phyloP scores from a whole-genome alignment of 2,113 vertebrate species.

The Callionymus lyra region DNA sequence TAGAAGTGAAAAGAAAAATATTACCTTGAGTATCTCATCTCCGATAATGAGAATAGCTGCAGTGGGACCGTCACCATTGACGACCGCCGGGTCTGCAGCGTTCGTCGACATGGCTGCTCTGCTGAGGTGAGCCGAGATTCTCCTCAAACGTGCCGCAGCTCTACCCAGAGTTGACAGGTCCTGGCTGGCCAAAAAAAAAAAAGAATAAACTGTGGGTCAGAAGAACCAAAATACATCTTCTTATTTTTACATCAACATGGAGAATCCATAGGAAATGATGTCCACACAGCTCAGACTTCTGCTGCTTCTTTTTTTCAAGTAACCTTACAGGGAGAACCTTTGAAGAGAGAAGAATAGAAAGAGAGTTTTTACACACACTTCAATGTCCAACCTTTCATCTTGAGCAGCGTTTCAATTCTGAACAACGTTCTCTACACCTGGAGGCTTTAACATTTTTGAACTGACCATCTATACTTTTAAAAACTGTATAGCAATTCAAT shows the following conservation, averaged over 20 bases:
- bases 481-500: too few species aligned
- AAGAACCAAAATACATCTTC: too few species aligned
- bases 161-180: conserved; percentile 44
- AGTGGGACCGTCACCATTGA: conserved; percentile 53
- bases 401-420: too few species aligned
- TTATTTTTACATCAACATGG: conserved; percentile 41
- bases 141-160: conserved; percentile 47
- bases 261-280: conserved; percentile 17
- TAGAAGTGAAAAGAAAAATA: background rate
- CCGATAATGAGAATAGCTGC: conserved; percentile 90
- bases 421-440: too few species aligned
- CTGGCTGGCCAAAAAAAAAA: conserved; percentile 25
- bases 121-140: conserved; percentile 47
- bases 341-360: background rate
- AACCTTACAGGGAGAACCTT: conserved; percentile 8
- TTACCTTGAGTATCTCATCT: conserved; percentile 93
- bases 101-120: conserved; percentile 64
- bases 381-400: too few species aligned
- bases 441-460: too few species aligned
- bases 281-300: conserved; percentile 13
- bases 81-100: background rate
- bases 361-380: background rate
- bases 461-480: too few species aligned
- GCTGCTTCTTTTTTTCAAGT: conserved; percentile 17
- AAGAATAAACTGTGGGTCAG: background rate